These are phyloP conservation scores for Argyresthia goedartella DNA, from an alignment of 2,888 invertebrate species.

Conservation along the genomic window DNA sequence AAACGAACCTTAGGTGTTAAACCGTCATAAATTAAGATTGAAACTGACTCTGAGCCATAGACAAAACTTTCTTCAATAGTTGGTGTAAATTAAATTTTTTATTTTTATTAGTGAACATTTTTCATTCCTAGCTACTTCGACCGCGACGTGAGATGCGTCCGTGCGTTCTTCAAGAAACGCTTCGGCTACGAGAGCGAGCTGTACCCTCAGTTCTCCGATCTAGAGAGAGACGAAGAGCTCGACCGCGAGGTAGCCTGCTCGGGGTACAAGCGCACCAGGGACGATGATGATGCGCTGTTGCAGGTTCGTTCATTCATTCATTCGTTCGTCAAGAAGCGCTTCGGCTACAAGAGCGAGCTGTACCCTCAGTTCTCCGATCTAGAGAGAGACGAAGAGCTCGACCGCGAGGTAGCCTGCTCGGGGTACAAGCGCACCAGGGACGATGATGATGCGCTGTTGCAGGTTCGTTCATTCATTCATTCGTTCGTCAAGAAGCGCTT, in stretches of 20 bases:
- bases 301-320: slow-evolving; percentile 77
- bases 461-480: slow-evolving; percentile 77
- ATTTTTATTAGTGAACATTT: background rate
- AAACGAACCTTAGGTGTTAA: too few species aligned
- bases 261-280: slow-evolving; percentile 90
- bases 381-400: slow-evolving; percentile 84
- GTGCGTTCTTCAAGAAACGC: slow-evolving; percentile 90
- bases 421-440: slow-evolving; percentile 92
- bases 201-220: slow-evolving; percentile 82
- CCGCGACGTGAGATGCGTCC: slow-evolving; percentile 93
- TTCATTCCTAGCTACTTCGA: slow-evolving; percentile 81
- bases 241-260: slow-evolving; percentile 94
- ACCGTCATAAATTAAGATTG: too few species aligned
- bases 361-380: slow-evolving; percentile 83
- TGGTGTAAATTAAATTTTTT: background rate
- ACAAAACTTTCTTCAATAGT: too few species aligned
- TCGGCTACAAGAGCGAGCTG: slow-evolving; percentile 87
- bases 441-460: slow-evolving; percentile 80
- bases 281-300: slow-evolving; percentile 81
- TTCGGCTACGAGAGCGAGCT: slow-evolving; percentile 90
- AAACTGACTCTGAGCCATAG: too few species aligned
- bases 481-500: slow-evolving; percentile 93
- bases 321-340: slow-evolving; percentile 91
- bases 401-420: slow-evolving; percentile 91
- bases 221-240: slow-evolving; percentile 82